Base-by-base conservation (phyloP, 2,113 vertebrate species). In the Scalopus aquaticus region DNA sequence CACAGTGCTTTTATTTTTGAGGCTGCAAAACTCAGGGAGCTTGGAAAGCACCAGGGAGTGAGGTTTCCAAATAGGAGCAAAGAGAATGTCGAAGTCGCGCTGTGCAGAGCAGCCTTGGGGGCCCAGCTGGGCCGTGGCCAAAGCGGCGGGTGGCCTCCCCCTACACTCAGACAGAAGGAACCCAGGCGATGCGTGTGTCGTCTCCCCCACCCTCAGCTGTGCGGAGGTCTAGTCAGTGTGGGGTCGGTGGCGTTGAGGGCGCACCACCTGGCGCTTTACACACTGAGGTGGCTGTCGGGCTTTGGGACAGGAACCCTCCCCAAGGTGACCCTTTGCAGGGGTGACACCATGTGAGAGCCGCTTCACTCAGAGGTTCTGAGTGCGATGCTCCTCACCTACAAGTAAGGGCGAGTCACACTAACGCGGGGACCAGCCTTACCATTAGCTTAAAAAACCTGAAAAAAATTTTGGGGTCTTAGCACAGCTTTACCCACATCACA, bases 11-110 rank as follows among this genome's bases (percentile, higher is more conserved):
- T 97, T 56, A 51, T 95, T 95, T 90, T 90, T 90, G 74, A 91
- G 28, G 89, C 95, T 96, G 90, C 74, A 90, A 77, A 87, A 16
- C 87, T 79, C 88, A 86, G 69, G 76, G 76, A 87, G 93, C 84
- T 85, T 1, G 84, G 51, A 87, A 60, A 88, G 76, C 73, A 32
- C 82, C 46, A 74, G 35, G 77, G 80, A 69, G 92, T 44, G 5
- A 54, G 72, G 81, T 4, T 72, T 94, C 80, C 72, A 39, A 78
- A n/a, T 91, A 65, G 90, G 28, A 93, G 81, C 35, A 90, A 67
- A 97, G 65, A 2, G 46, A 49, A 10, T 12, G 2, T 17, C 12
- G 12, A 58, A 32, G 56, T 30, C 26, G n/a, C 46, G 46, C 46
- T 12, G 44, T 9, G 44, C 44, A 44, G 46, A 49, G 46, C 46